phyloP scores from a whole-genome alignment of 2,797 vertebrate species.

The Crossoptilon crossoptilon region DNA sequence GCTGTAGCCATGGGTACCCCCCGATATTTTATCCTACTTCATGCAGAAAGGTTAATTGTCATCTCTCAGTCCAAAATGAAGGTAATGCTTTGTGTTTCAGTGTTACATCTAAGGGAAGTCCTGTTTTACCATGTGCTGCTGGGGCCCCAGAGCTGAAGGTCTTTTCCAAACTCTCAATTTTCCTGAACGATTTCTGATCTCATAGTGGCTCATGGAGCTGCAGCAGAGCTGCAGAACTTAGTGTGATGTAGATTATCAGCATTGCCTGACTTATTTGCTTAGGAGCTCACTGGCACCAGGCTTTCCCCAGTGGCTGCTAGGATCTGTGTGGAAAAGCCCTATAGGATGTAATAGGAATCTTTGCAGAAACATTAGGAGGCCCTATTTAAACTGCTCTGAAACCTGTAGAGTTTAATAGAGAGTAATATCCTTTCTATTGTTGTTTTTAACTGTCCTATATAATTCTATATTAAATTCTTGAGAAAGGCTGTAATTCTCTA shows the following conservation, averaged over 20 bases:
- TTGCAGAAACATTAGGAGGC: conserved; percentile 55
- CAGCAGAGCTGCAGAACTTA: neutral
- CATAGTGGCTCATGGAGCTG: neutral
- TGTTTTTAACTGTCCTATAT: conserved; percentile 72
- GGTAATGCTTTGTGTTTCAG: neutral
- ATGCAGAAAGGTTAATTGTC: neutral
- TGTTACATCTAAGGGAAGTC: neutral
- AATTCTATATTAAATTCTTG: conserved; percentile 75
- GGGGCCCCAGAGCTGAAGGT: neutral
- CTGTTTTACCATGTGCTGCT: neutral
- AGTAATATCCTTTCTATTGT: conserved; percentile 71
- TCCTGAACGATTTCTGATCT: neutral
- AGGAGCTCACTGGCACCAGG: conserved; percentile 50
- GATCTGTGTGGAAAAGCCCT: conserved; percentile 31
- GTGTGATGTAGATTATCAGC: conserved; percentile 36
- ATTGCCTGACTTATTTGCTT: conserved; percentile 49
- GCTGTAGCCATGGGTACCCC: neutral
- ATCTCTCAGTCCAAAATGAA: neutral
- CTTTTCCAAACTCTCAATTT: neutral
- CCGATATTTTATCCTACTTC: neutral
- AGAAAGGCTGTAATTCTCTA: conserved; percentile 68
- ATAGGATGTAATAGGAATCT: conserved; percentile 60
- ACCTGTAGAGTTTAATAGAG: conserved; percentile 63
- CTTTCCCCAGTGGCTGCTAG: conserved; percentile 55
- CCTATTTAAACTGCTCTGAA: conserved; percentile 56